A percentile compares a stretch with the other conserved stretches of the same genome.
Evolutionary conservation across 2,113 vertebrate genomes (phyloP).

Genomic region (Etheostoma spectabile): DNA sequence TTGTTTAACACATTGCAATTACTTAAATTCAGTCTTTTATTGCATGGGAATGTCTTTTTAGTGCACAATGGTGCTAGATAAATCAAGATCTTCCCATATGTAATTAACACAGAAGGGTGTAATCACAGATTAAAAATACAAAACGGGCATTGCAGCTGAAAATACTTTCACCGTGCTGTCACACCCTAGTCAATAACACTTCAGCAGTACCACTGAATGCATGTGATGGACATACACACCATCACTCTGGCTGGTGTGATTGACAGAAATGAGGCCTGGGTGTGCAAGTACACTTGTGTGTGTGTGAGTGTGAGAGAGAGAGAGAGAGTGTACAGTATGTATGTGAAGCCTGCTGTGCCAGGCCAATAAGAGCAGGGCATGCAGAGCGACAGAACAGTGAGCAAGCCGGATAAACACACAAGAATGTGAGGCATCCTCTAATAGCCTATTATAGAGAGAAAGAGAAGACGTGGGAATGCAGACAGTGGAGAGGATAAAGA

Average conservation of each 20-base stretch:
- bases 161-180: slow-evolving; percentile 4
- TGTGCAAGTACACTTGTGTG: not conserved
- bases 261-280: slow-evolving; percentile 6
- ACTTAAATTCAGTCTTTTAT: not conserved
- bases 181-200: slow-evolving; percentile 19
- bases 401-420: slow-evolving; percentile 56
- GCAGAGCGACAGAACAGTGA: slow-evolving; percentile 4
- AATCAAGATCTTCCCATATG: slow-evolving; percentile 14
- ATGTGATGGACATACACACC: not conserved
- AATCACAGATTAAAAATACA: slow-evolving; percentile 33
- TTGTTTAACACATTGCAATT: slow-evolving; percentile 4
- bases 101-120: slow-evolving; percentile 33
- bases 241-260: not conserved
- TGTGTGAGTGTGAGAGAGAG: not conserved
- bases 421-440: slow-evolving; percentile 72
- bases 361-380: slow-evolving; percentile 27
- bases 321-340: not conserved
- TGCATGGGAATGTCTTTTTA: slow-evolving; percentile 15
- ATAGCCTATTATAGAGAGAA: slow-evolving; percentile 38
- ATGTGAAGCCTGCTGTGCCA: slow-evolving; percentile 36
- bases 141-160: slow-evolving; percentile 6
- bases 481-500: slow-evolving; percentile 31
- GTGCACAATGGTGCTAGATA: not conserved
- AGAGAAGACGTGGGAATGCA: slow-evolving; percentile 40
- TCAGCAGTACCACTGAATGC: not conserved